These are phyloP conservation scores for human (Homo sapiens) DNA, from an alignment of 2,113 vertebrate species.

Conservation along the genomic window DNA sequence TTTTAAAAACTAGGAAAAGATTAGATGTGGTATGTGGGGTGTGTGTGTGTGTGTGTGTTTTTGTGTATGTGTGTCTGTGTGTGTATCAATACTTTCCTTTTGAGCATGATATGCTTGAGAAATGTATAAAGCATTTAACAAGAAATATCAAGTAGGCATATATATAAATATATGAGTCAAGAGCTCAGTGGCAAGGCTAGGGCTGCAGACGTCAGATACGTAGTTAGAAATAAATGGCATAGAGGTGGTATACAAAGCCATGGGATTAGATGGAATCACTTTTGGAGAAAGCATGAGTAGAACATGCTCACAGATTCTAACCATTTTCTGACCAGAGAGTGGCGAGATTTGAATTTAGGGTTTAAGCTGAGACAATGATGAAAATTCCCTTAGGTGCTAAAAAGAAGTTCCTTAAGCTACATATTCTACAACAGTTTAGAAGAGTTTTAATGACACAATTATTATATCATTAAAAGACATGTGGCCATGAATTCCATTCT, in stretches of 20 bases:
- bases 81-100: background rate
- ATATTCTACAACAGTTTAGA: background rate
- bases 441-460: slow-evolving; percentile 5
- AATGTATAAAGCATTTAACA: slow-evolving; percentile 17
- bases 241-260: background rate
- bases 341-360: background rate
- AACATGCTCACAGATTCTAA: background rate
- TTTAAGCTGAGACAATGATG: background rate
- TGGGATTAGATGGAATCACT: background rate
- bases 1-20: background rate
- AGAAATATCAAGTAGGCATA: background rate
- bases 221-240: background rate
- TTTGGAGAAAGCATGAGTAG: background rate
- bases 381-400: background rate
- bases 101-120: background rate
- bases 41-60: too few species aligned
- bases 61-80: background rate
- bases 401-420: background rate
- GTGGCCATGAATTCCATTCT: too few species aligned
- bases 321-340: background rate
- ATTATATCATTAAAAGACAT: too few species aligned
- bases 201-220: background rate
- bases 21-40: background rate
- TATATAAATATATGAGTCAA: background rate
- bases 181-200: background rate